Percentiles rank a stretch among this genome's conserved stretches.
Conservation (phyloP, 1,140 invertebrate genomes). For the Atta cephalotes region DNA sequence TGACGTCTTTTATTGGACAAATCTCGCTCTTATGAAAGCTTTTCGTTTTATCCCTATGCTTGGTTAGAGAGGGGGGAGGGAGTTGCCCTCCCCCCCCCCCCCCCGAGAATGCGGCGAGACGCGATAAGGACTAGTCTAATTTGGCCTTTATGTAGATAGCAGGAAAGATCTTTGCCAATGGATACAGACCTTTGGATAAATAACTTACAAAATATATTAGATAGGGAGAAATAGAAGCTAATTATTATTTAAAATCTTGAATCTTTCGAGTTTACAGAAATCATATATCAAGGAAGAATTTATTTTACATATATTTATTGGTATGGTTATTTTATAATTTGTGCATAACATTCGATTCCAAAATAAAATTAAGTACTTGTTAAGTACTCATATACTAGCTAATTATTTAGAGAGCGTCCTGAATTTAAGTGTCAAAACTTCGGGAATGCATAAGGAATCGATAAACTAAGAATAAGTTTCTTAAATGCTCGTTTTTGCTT, state of each 20-base stretch:
- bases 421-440: too few species aligned
- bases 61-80: not conserved
- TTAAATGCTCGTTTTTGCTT: too few species aligned
- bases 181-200: not conserved
- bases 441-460: too few species aligned
- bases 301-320: not conserved
- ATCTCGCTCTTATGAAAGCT: not conserved
- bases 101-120: not conserved
- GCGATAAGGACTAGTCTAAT: conserved; percentile 60
- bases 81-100: too few species aligned
- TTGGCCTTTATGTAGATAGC: not conserved
- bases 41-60: conserved; percentile 62
- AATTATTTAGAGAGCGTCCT: not conserved
- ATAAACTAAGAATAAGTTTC: too few species aligned
- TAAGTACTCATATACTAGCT: not conserved
- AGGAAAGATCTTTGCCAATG: not conserved
- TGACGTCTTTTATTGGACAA: conserved; percentile 49
- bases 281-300: not conserved
- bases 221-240: not conserved
- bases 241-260: conserved; percentile 1
- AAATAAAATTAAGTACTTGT: not conserved
- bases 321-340: not conserved
- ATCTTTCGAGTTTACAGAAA: not conserved
- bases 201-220: not conserved
- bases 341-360: not conserved